Evolutionary conservation across 2,113 vertebrate genomes (phyloP), one percentile per base, ranked within the genome.

Genomic region (Bettongia penicillata): DNA sequence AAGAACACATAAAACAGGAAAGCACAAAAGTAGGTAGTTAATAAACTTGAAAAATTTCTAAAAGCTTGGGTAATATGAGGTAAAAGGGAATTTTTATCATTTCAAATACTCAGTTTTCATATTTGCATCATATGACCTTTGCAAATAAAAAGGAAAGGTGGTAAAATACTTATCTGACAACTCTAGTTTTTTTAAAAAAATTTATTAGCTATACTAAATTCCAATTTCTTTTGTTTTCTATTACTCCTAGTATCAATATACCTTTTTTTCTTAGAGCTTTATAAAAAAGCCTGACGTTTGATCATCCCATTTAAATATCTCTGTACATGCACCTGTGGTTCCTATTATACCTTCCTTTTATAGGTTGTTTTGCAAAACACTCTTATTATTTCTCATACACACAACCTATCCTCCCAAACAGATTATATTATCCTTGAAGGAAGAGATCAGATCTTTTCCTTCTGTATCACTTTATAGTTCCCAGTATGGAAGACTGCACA

Each of bases 1-100:
- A 93, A 77, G 3, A 92, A 93, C 31, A 92, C 37, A 95, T 91
- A 89, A 84, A 23, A 84, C 37, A 43, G 92, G 48, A 92, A 96
- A 94, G 43, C 94, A 95, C 91, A 90, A 96, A 94, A 94, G 89
- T 96, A 49, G 68, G 10, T 84, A 96, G 96, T 50, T 90, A 90
- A 28, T 50, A 50, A 90, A 19, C 48, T 50, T 90, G 28, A 90
- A 90, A 90, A 24, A 28, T 50, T 25, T 48, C 24, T 28, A 90
- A 50, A 37, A 26, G 90, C 24, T 51, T 49, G 50, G 50, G 3
- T 51, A 90, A 90, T 49, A 50, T 50, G 48, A 50, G 48, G 9
- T 31, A 90, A 50, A 26, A 23, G n/a, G n/a, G 68, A 84, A 84
- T 43, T 84, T 84, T 50, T 90, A 5, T 9, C 25, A 90, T 90